Percentiles rank a stretch among this genome's conserved stretches.
phyloP scores from a whole-genome alignment of 2,797 vertebrate genomes.

The Siniperca undulata region DNA sequence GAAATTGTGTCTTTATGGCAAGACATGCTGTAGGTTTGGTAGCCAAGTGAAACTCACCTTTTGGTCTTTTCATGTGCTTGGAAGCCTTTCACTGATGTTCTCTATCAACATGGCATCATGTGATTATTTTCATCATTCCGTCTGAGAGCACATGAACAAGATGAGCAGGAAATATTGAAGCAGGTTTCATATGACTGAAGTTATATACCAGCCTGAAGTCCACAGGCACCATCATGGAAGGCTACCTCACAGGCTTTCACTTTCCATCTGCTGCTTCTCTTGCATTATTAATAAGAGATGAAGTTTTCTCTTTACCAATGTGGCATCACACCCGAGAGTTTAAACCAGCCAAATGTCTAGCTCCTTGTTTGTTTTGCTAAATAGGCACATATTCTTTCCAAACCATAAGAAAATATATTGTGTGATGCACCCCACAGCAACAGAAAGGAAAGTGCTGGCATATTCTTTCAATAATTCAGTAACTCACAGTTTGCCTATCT shows the following conservation, averaged over 20 bases:
- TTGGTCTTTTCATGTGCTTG: not conserved
- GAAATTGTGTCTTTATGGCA: not conserved
- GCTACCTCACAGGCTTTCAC: conserved; percentile 25
- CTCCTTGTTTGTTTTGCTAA: not conserved
- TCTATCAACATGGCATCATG: not conserved
- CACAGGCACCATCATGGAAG: not conserved
- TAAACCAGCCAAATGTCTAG: not conserved
- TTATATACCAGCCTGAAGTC: not conserved
- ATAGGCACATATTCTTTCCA: not conserved
- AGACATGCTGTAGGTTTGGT: not conserved
- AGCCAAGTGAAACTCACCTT: not conserved
- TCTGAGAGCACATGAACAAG: not conserved
- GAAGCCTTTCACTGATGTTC: not conserved
- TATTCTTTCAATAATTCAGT: not conserved
- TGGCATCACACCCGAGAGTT: conserved; percentile 4
- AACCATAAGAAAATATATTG: not conserved
- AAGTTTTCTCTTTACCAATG: not conserved
- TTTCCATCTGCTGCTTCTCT: conserved; percentile 44
- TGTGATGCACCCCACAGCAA: not conserved
- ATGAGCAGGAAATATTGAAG: conserved; percentile 10
- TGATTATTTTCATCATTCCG: not conserved
- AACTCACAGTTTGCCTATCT: conserved; percentile 14
- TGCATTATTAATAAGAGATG: conserved; percentile 49
- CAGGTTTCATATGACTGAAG: not conserved
- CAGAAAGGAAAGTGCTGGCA: not conserved